Evolutionary conservation across 2,797 vertebrate species (phyloP).

Genomic region (Amazonetta brasiliensis): DNA sequence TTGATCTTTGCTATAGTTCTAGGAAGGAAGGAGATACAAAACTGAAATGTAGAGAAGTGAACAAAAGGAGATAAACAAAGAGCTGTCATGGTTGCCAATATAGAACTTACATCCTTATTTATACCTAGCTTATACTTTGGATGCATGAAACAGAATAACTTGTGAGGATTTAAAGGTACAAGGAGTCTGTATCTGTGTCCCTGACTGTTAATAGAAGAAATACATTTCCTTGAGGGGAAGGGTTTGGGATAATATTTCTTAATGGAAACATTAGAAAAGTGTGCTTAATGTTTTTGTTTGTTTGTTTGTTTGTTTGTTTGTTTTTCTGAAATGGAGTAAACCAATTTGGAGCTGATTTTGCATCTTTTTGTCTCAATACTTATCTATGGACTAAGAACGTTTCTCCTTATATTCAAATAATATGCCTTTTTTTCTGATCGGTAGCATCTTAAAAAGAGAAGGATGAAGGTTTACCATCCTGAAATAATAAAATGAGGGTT

Average conservation of each 20-base stretch:
- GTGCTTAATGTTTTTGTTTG: not conserved
- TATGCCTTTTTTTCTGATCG: not conserved
- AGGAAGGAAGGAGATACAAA: not conserved
- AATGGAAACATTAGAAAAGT: not conserved
- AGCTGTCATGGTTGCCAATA: not conserved
- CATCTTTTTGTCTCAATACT: not conserved
- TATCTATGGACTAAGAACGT: not conserved
- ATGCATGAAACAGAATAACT: not conserved
- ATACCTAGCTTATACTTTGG: not conserved
- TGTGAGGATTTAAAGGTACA: not conserved
- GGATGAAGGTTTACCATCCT: not conserved
- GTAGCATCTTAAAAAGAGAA: not conserved
- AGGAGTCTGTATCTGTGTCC: not conserved
- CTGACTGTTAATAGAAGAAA: not conserved
- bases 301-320: not conserved
- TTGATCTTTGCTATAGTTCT: not conserved
- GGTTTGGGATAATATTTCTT: not conserved
- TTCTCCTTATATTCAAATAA: not conserved
- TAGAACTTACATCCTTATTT: not conserved
- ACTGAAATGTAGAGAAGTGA: not conserved
- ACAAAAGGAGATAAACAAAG: not conserved
- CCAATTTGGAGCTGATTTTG: constrained; percentile 3
- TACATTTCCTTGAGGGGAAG: not conserved
- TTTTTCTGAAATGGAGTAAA: constrained; percentile 21
- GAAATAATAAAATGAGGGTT: not conserved